Evolutionary conservation across 2,113 vertebrate genomes (phyloP).

Genomic region (Dunckerocampus dactyliophorus): DNA sequence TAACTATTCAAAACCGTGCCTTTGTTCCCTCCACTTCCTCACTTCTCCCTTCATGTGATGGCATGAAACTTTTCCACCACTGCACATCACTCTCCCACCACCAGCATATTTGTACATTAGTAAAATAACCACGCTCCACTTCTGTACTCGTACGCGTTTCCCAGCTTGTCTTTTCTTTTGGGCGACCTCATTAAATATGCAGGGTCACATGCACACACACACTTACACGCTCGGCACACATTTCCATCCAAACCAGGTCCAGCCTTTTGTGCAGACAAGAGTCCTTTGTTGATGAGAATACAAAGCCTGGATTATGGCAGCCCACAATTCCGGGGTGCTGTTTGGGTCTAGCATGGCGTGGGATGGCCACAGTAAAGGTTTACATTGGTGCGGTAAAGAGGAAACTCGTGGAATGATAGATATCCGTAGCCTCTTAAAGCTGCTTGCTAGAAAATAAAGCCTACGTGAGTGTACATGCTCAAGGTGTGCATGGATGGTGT

Average conservation of each 20-base stretch:
- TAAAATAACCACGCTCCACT: too few species aligned
- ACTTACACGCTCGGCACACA: conserved; percentile 24
- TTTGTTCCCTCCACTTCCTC: conserved; percentile 63
- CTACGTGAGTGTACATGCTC: too few species aligned
- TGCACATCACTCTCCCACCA: background rate
- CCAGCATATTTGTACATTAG: background rate
- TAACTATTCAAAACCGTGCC: conserved; percentile 67
- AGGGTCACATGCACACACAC: conserved; percentile 10
- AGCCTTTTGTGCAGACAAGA: conserved; percentile 61
- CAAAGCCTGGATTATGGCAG: conserved; percentile 41
- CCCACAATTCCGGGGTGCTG: conserved; percentile 30
- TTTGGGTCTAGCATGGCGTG: too few species aligned
- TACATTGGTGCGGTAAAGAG: too few species aligned
- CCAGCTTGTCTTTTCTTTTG: conserved; percentile 9
- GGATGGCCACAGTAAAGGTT: too few species aligned
- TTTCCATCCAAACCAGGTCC: conserved; percentile 51
- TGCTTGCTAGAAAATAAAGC: too few species aligned
- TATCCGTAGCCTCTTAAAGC: too few species aligned
- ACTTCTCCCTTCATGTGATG: conserved; percentile 39
- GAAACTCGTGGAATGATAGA: too few species aligned
- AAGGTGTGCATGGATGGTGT: too few species aligned
- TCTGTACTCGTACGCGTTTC: conserved; percentile 15
- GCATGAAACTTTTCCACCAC: conserved; percentile 40
- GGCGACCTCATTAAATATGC: conserved; percentile 21
- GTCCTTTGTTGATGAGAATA: conserved; percentile 51